These are phyloP conservation scores for Homalodisca vitripennis DNA, from an alignment of 1,140 invertebrate genomes.

Conservation along the genomic window DNA sequence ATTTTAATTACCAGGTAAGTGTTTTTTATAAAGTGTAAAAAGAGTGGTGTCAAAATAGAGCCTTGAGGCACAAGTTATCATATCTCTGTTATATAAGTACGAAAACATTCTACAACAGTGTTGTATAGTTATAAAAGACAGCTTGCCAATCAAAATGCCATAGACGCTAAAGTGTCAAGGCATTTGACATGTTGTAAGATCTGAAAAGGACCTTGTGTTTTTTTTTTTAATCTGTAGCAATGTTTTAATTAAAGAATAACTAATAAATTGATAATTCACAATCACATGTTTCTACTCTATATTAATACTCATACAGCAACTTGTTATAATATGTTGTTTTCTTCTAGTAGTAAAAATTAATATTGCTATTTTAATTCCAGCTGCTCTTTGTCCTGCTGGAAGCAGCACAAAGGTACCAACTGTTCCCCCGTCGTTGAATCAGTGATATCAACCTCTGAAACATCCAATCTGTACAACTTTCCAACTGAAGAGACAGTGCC, in stretches of 20 bases:
- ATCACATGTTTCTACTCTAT: background rate
- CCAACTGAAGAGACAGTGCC: constrained; percentile 64
- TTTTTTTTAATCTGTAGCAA: background rate
- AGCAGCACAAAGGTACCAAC: constrained; percentile 59
- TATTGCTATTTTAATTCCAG: constrained; percentile 50
- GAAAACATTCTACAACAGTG: no score
- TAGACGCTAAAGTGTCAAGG: no score
- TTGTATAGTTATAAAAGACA: no score
- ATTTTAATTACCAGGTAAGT: no score
- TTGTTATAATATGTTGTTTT: background rate
- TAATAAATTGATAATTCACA: constrained; percentile 10
- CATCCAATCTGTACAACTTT: constrained; percentile 50
- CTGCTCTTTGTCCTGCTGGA: constrained; percentile 64
- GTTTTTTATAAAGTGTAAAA: no score
- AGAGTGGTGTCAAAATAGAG: no score
- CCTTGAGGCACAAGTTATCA: no score
- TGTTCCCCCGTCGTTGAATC: constrained; percentile 46
- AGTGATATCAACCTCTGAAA: constrained; percentile 34
- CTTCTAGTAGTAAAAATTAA: background rate
- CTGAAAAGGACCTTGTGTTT: background rate
- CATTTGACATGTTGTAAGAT: background rate
- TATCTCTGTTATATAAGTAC: no score
- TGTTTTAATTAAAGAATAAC: background rate
- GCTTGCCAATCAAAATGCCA: no score
- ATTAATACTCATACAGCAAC: background rate